A percentile compares a stretch with the other conserved stretches of the same genome.
Conservation (phyloP, 2,888 invertebrate genomes). For the Lithosia quadra region DNA sequence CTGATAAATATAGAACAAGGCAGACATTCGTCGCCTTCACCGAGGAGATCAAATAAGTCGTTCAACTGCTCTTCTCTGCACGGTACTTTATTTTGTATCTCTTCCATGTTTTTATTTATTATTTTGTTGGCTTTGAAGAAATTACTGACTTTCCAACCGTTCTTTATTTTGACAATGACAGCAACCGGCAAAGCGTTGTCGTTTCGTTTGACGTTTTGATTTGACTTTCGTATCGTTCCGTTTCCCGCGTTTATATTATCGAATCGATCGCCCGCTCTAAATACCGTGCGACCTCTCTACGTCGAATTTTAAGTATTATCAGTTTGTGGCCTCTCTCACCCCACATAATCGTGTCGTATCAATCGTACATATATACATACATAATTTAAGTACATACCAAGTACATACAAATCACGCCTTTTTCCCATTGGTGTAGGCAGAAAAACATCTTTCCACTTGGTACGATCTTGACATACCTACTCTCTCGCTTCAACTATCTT, state of each 20-base stretch:
- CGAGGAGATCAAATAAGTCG: conserved; percentile 82
- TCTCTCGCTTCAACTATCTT: no score
- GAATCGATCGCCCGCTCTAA: not conserved
- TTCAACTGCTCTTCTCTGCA: conserved; percentile 83
- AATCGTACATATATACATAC: no score
- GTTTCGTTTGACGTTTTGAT: conserved; percentile 15
- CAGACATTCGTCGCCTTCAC: conserved; percentile 87
- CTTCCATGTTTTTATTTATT: conserved; percentile 78
- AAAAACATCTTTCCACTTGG: no score
- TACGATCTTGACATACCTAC: no score
- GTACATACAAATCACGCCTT: no score
- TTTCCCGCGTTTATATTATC: conserved; percentile 35
- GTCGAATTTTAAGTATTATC: conserved; percentile 28
- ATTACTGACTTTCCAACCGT: not conserved
- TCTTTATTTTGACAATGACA: conserved; percentile 50
- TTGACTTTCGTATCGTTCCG: conserved; percentile 44
- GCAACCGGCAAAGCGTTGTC: conserved; percentile 19
- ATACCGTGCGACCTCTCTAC: conserved; percentile 52
- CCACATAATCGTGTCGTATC: no score
- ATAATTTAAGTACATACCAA: no score
- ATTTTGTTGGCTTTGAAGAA: conserved; percentile 16
- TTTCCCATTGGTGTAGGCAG: no score
- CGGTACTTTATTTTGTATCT: conserved; percentile 76
- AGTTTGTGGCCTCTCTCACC: no score
- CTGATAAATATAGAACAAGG: conserved; percentile 91